phyloP scores from a whole-genome alignment of 1,140 invertebrate genomes.

The Polyergus mexicanus region DNA sequence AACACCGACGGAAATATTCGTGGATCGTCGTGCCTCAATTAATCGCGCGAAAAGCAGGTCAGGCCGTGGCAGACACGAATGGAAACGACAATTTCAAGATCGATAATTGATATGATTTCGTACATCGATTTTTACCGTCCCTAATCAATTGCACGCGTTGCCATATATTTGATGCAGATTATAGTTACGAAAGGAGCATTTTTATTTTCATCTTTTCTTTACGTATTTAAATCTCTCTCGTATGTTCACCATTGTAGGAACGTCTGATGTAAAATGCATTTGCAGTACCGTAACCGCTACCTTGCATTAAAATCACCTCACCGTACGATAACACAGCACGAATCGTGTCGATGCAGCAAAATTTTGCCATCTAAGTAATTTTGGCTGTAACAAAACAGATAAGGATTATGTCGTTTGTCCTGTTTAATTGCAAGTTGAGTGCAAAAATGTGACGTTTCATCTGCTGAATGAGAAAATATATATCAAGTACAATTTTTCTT shows the following conservation, averaged over 20 bases:
- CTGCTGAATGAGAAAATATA: background rate
- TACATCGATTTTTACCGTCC: background rate
- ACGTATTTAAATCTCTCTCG: background rate
- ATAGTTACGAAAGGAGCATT: background rate
- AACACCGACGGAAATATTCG: slow-evolving; percentile 77
- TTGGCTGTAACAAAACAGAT: background rate
- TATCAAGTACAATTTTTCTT: background rate
- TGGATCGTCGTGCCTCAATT: slow-evolving; percentile 76
- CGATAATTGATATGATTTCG: slow-evolving; percentile 15
- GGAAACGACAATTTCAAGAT: slow-evolving; percentile 15
- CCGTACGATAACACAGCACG: background rate
- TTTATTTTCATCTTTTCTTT: background rate
- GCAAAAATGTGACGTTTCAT: background rate
- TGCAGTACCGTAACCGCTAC: background rate
- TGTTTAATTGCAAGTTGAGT: background rate
- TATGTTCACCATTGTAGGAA: background rate
- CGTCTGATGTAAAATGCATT: background rate
- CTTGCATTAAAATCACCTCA: slow-evolving; percentile 41
- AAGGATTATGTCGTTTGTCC: background rate
- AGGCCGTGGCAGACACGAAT: slow-evolving; percentile 44
- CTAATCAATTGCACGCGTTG: background rate
- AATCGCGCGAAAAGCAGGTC: slow-evolving; percentile 74
- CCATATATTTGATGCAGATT: background rate
- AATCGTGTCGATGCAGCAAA: background rate
- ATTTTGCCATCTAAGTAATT: background rate